Conservation (phyloP, 2,797 vertebrate species). For the Esox masquinongy region DNA sequence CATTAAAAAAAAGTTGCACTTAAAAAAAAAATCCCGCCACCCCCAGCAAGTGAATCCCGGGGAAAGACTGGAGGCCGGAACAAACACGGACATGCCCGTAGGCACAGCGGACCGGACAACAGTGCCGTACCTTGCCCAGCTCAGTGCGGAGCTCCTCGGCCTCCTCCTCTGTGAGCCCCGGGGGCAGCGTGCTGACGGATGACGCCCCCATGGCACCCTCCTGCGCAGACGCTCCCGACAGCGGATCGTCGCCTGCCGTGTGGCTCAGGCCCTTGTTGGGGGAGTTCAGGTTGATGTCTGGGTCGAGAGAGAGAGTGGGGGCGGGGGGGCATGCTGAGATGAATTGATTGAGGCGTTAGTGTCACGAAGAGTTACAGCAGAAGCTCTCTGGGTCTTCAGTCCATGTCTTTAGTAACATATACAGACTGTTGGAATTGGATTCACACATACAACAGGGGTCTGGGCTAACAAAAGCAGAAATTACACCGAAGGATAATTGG, state of each 20-base stretch:
- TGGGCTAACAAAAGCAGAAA: too few relatives aligned
- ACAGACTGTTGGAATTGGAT: too few relatives aligned
- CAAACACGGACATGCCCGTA: conserved; percentile 9
- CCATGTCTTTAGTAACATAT: too few relatives aligned
- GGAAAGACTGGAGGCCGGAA: too few relatives aligned
- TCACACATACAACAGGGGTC: too few relatives aligned
- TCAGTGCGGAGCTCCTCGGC: conserved; percentile 86
- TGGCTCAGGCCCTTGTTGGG: conserved; percentile 88
- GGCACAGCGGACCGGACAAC: too few relatives aligned
- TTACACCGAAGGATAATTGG: too few relatives aligned
- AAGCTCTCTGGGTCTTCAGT: too few relatives aligned
- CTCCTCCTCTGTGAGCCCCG: conserved; percentile 85
- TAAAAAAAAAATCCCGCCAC: background rate
- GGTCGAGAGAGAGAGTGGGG: background rate
- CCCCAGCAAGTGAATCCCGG: too few relatives aligned
- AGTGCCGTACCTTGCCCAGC: conserved; percentile 52
- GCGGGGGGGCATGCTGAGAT: background rate
- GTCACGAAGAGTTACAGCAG: background rate
- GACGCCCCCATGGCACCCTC: conserved; percentile 42
- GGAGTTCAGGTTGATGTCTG: conserved; percentile 98
- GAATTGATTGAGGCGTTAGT: background rate
- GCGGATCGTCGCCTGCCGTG: conserved; percentile 65
- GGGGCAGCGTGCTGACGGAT: conserved; percentile 58
- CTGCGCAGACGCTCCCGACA: conserved; percentile 82
- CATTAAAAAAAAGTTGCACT: too few relatives aligned